Base-by-base conservation (phyloP, 2,797 vertebrate species). In the Acipenser transmontanus region DNA sequence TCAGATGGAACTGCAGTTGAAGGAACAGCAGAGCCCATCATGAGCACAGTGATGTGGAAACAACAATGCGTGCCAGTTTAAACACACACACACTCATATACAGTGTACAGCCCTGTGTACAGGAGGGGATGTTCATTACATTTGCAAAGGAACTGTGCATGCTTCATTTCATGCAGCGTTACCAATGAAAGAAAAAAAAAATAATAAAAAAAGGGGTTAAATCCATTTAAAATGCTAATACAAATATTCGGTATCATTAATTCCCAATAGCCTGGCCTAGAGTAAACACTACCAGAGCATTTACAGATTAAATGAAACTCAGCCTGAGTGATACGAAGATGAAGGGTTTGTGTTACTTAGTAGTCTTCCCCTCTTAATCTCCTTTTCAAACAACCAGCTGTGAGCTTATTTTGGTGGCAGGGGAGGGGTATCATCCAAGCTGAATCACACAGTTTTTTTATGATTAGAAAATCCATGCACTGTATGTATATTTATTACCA, bases 261-360 rank as follows among this genome's bases (percentile, higher is more conserved):
- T 64, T 10, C 51, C 9, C 63, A 65, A 51, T 4, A 56, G 63
- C 50, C 63, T 12, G 63, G 34, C 12, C n/a, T 20, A 56, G 63
- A 52, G 63, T 47, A 50, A 65, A 20, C 4, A 7, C 50, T 8
- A 20, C 63, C 17, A 12, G 5, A 7, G 63, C 11, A 11, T 4
- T 34, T 7, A n/a, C 9, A 8, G 20, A 34, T 65, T 65, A 51
- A 65, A 65, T 47, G 50, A 54, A 65, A 56, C 63, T 34, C 50
- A 7, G 63, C 49, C 48, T 56, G 51, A n/a, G 13, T 47, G 7
- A 47, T 11, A 50, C 51, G 13, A 51, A 20, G 51, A 34, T 1
- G 51, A 17, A 54, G 63, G 63, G 7, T 54, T 49, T 20, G 17
- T 51, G 50, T 17, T 13, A 20, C 20, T 47, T 12, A 65, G 20